Percentiles rank a stretch among this genome's conserved stretches.
Conservation (phyloP, 2,888 invertebrate genomes). For the Cancer borealis region DNA sequence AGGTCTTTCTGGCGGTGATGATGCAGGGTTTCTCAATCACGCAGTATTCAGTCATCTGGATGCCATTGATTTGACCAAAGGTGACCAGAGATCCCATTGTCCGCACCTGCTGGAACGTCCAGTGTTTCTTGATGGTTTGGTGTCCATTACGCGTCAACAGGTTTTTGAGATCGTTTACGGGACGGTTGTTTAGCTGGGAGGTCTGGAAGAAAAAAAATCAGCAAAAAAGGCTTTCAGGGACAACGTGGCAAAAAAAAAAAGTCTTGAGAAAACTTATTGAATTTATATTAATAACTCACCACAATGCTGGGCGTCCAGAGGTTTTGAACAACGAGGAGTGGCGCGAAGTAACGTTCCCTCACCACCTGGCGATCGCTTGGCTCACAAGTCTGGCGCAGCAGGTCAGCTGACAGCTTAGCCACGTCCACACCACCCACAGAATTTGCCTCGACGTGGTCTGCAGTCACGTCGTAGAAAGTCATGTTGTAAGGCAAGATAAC, state of each 20-base stretch:
- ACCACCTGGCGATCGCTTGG: not conserved
- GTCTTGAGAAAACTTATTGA: not conserved
- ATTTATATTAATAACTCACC: not conserved
- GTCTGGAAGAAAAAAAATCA: not conserved
- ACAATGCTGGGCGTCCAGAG: not conserved
- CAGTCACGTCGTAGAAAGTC: not conserved
- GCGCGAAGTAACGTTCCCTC: not conserved
- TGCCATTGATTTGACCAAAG: not conserved
- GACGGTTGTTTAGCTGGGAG: not conserved
- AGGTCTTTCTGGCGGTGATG: slow-evolving; percentile 28
- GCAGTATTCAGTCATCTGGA: slow-evolving; percentile 7
- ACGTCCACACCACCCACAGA: not conserved
- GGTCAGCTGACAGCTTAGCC: not conserved
- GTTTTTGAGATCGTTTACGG: not conserved
- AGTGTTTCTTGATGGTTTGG: slow-evolving; percentile 25
- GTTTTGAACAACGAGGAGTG: not conserved
- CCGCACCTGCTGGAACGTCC: not conserved
- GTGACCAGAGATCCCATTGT: not conserved
- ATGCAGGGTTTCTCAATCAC: not conserved
- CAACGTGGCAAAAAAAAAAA: not conserved
- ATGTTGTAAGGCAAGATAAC: not conserved
- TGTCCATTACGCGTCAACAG: not conserved
- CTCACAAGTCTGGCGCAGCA: not conserved
- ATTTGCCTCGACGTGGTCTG: not conserved
- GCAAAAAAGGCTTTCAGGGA: not conserved